Evolutionary conservation across 1,140 invertebrate genomes (phyloP).

Genomic region (Aphaenogaster ashmeadi): DNA sequence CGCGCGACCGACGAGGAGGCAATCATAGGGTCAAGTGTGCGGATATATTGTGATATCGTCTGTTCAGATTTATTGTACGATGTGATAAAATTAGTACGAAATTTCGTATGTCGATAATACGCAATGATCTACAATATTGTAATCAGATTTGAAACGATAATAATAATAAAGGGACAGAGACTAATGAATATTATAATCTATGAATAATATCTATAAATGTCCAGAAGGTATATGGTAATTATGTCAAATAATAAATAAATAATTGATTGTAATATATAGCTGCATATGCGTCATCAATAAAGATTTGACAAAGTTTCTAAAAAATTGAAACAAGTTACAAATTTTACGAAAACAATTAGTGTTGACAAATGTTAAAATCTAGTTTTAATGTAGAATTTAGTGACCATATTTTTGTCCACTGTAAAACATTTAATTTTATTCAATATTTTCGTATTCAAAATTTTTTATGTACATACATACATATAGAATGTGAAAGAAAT

Average conservation of each 20-base stretch:
- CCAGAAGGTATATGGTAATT: neutral
- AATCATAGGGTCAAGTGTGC: slow-evolving; percentile 8
- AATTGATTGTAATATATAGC: neutral
- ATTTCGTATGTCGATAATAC: neutral
- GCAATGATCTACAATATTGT: slow-evolving; percentile 1
- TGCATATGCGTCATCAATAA: neutral
- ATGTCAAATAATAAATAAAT: neutral
- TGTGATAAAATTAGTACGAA: slow-evolving; percentile 11
- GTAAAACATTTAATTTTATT: neutral
- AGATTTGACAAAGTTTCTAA: neutral
- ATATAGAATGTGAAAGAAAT: no score
- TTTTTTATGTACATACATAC: neutral
- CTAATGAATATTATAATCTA: neutral
- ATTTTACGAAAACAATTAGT: neutral
- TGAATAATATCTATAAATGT: neutral
- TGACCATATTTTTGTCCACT: neutral
- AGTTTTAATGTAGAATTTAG: neutral
- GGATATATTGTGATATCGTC: neutral
- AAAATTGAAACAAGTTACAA: neutral
- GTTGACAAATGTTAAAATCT: neutral
- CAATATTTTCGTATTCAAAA: neutral
- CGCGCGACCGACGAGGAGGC: neutral
- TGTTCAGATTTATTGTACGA: neutral
- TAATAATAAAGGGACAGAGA: neutral
- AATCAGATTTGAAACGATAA: neutral